Conservation (phyloP, 2,797 vertebrate genomes). For the Anisognathus igniventris region DNA sequence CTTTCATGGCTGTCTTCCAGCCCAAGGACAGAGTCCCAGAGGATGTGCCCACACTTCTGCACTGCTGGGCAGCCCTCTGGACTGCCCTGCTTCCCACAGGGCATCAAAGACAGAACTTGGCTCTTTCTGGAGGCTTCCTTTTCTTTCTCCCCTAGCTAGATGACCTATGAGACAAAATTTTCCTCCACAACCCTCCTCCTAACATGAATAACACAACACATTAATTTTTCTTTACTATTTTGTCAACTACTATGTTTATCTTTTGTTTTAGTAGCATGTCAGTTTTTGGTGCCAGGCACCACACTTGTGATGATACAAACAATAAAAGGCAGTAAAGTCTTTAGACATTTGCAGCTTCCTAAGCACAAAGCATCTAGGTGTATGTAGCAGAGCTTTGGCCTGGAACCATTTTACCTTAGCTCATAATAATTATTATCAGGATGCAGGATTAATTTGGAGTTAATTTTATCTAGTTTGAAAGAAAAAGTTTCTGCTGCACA, state of each 20-base stretch:
- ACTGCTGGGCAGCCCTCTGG: neutral
- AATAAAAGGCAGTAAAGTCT: neutral
- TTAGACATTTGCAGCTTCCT: neutral
- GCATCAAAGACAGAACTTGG: neutral
- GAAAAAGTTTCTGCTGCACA: neutral
- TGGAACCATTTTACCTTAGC: neutral
- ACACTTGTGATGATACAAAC: neutral
- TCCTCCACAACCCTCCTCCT: neutral
- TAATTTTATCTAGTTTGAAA: neutral
- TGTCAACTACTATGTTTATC: neutral
- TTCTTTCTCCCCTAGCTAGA: neutral
- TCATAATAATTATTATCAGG: neutral
- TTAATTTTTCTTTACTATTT: neutral
- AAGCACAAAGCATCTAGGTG: neutral
- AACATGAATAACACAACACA: neutral
- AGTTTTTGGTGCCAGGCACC: neutral
- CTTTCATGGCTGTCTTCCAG: neutral
- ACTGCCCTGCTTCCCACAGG: no score
- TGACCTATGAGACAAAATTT: neutral
- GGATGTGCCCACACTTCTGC: neutral
- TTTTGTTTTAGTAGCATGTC: neutral
- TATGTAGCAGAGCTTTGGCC: neutral
- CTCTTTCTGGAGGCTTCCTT: neutral
- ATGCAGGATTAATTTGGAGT: neutral
- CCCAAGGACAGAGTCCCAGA: neutral